Percentiles rank a stretch among this genome's conserved stretches.
These are phyloP conservation scores for Cryptoprocta ferox DNA, from an alignment of 2,797 vertebrate genomes.

Conservation along the genomic window DNA sequence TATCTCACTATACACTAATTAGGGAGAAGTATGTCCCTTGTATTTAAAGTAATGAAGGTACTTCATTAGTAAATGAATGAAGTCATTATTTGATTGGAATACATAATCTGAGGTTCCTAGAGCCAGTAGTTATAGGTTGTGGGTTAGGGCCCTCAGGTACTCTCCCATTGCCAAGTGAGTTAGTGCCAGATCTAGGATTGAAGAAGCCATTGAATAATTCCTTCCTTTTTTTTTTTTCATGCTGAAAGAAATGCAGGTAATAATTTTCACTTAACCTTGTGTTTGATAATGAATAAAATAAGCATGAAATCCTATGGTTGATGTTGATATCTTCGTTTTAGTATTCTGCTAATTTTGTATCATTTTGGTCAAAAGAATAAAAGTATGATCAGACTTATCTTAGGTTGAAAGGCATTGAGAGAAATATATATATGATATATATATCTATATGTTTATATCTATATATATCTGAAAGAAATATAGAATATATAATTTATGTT, in stretches of 20 bases:
- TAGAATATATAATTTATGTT: background rate
- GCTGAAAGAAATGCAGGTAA: background rate
- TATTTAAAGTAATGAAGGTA: background rate
- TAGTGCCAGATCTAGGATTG: background rate
- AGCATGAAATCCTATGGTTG: background rate
- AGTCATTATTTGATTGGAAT: background rate
- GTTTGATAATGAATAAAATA: background rate
- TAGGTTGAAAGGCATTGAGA: background rate
- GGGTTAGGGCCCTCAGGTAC: background rate
- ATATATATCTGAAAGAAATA: background rate
- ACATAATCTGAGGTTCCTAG: background rate
- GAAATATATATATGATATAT: background rate
- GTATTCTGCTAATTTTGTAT: background rate
- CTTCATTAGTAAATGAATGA: background rate
- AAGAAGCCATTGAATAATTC: background rate
- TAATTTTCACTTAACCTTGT: background rate
- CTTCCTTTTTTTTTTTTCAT: background rate
- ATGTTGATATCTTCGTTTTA: background rate
- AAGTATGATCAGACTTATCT: background rate
- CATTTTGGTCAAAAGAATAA: background rate
- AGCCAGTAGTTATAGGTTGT: background rate
- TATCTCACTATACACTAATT: background rate
- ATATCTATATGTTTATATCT: background rate
- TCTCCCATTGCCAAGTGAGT: background rate
- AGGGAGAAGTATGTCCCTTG: background rate